Evolutionary conservation across 2,113 vertebrate species (phyloP).

Genomic region (Dolichotis patagonum): DNA sequence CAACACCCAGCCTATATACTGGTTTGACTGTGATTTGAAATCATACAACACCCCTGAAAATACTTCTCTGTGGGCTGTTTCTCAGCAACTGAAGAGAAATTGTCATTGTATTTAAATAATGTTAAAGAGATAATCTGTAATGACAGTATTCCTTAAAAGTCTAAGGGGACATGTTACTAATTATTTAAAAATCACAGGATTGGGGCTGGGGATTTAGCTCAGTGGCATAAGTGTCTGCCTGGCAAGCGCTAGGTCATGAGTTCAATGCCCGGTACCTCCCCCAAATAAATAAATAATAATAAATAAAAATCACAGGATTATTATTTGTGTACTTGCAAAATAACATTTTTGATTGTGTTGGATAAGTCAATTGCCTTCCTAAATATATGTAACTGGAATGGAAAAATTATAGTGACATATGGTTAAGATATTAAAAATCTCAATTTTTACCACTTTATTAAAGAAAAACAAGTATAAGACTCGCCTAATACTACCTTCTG

Average conservation of each 20-base stretch:
- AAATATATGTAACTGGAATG: conserved; percentile 15
- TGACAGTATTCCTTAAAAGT: not conserved
- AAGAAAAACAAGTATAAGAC: conserved; percentile 41
- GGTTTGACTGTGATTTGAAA: not conserved
- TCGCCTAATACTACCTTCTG: conserved; percentile 24
- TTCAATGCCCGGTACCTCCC: too few species aligned
- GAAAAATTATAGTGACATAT: conserved; percentile 38
- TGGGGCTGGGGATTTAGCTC: too few species aligned
- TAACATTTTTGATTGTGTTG: conserved; percentile 42
- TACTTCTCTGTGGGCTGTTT: not conserved
- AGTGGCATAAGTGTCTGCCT: too few species aligned
- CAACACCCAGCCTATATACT: not conserved
- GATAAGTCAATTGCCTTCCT: conserved; percentile 8
- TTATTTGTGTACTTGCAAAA: conserved; percentile 31
- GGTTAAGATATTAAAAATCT: not conserved
- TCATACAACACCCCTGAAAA: conserved; percentile 19
- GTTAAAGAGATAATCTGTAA: not conserved
- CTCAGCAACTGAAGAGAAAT: conserved; percentile 36
- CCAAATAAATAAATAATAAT: too few species aligned
- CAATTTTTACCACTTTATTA: conserved; percentile 43
- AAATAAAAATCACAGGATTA: conserved; percentile 46
- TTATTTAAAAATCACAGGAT: conserved; percentile 59
- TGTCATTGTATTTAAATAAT: not conserved
- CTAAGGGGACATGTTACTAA: not conserved
- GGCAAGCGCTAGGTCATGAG: too few species aligned